phyloP scores from a whole-genome alignment of 2,113 vertebrate genomes.

The Neotoma lepida region DNA sequence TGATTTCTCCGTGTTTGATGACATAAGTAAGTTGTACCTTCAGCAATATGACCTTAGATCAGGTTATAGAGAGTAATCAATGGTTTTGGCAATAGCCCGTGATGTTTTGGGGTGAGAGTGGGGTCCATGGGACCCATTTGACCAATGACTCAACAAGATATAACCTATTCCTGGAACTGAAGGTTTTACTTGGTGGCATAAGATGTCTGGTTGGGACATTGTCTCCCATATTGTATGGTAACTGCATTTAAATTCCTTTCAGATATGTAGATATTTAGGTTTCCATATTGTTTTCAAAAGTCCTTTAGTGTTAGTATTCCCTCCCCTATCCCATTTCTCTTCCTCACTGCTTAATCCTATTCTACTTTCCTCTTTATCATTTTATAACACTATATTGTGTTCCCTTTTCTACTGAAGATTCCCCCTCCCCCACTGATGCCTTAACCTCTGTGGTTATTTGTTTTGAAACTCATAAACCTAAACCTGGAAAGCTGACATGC shows the following conservation, averaged over 20 bases:
- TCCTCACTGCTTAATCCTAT: background rate
- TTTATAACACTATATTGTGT: background rate
- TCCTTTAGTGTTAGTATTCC: background rate
- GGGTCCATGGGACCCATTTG: background rate
- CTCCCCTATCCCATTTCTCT: background rate
- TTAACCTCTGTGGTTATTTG: background rate
- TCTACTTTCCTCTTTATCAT: background rate
- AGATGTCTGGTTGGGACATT: background rate
- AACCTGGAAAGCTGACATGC: background rate
- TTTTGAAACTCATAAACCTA: background rate
- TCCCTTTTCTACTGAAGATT: background rate
- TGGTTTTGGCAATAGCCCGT: background rate
- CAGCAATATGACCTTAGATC: background rate
- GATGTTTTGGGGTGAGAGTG: background rate
- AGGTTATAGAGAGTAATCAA: background rate
- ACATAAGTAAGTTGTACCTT: background rate
- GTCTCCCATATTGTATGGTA: background rate
- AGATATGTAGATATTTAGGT: background rate
- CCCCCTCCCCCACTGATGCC: background rate
- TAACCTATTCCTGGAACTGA: background rate
- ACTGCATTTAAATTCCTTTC: background rate
- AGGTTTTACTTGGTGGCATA: background rate
- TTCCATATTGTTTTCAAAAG: background rate
- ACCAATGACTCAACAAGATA: background rate
- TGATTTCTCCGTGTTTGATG: background rate